Percentiles rank a stretch among this genome's conserved stretches.
These are phyloP conservation scores for Hephaestus fuliginosus DNA, from an alignment of 2,797 vertebrate genomes.

Conservation along the genomic window DNA sequence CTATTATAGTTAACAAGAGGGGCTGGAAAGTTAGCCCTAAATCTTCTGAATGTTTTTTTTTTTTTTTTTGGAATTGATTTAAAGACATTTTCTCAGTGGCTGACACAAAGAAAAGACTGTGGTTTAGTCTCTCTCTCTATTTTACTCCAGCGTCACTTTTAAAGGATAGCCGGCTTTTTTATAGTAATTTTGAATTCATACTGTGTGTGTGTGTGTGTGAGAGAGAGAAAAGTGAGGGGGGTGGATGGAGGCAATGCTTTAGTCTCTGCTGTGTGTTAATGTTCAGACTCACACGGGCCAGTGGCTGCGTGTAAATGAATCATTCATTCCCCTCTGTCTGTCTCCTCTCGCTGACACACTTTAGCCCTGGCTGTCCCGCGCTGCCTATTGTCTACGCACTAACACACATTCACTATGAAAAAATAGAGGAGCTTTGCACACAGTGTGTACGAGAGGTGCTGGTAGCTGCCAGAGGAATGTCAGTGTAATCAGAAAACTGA, in stretches of 20 bases:
- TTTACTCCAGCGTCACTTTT: not conserved
- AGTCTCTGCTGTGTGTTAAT: constrained; percentile 50
- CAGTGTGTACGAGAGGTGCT: constrained; percentile 8
- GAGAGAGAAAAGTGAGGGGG: not conserved
- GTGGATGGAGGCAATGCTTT: constrained; percentile 10
- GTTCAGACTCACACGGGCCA: constrained; percentile 61
- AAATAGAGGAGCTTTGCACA: constrained; percentile 40
- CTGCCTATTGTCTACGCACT: constrained; percentile 55
- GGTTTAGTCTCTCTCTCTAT: not conserved
- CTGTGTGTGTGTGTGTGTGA: not conserved
- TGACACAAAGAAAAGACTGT: not conserved
- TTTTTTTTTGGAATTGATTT: not conserved
- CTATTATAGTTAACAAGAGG: not conserved
- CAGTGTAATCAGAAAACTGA: constrained; percentile 21
- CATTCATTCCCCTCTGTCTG: constrained; percentile 71
- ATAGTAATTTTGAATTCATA: not conserved
- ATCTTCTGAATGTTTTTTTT: not conserved
- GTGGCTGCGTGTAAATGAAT: constrained; percentile 76
- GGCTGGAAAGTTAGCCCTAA: not conserved
- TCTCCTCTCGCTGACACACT: constrained; percentile 70
- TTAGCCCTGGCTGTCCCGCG: constrained; percentile 32
- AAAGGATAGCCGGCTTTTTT: not conserved
- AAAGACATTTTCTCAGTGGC: not conserved
- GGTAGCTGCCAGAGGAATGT: constrained; percentile 28
- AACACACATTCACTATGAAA: constrained; percentile 36